Evolutionary conservation across 2,888 invertebrate genomes (phyloP).

Genomic region (Perithous albicinctus): DNA sequence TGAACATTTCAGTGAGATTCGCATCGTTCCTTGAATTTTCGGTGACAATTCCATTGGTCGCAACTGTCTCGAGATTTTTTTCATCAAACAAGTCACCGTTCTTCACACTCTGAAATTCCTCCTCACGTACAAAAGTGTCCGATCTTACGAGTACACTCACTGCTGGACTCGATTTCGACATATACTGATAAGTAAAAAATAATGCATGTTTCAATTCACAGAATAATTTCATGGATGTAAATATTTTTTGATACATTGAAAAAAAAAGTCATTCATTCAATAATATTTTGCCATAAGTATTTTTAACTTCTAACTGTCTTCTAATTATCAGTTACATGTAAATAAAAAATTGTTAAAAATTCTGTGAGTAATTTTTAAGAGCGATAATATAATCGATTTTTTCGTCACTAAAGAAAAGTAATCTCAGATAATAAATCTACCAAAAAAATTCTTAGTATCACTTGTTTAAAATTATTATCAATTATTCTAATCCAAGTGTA

Average conservation of each 20-base stretch:
- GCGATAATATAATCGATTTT: too few species aligned
- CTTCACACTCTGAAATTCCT: not conserved
- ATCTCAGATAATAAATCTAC: too few species aligned
- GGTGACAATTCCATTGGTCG: constrained; percentile 16
- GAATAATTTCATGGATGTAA: not conserved
- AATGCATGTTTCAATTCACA: not conserved
- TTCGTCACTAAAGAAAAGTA: too few species aligned
- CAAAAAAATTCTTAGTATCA: too few species aligned
- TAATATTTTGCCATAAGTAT: too few species aligned
- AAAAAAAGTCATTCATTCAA: too few species aligned
- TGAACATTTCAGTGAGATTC: constrained; percentile 28
- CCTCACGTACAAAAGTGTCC: constrained; percentile 67
- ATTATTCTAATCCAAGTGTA: too few species aligned
- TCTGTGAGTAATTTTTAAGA: too few species aligned
- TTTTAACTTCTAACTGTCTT: too few species aligned
- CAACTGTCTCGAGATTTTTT: constrained; percentile 8
- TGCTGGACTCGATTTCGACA: constrained; percentile 39
- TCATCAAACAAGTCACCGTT: constrained; percentile 27
- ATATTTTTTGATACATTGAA: not conserved
- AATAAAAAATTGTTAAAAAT: too few species aligned
- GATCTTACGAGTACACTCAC: constrained; percentile 56
- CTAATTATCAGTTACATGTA: too few species aligned
- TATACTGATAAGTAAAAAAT: constrained; percentile 10
- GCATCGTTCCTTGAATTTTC: not conserved
- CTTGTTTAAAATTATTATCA: too few species aligned